Conservation (phyloP, 1,140 invertebrate genomes). For the Olivierus martensii region DNA sequence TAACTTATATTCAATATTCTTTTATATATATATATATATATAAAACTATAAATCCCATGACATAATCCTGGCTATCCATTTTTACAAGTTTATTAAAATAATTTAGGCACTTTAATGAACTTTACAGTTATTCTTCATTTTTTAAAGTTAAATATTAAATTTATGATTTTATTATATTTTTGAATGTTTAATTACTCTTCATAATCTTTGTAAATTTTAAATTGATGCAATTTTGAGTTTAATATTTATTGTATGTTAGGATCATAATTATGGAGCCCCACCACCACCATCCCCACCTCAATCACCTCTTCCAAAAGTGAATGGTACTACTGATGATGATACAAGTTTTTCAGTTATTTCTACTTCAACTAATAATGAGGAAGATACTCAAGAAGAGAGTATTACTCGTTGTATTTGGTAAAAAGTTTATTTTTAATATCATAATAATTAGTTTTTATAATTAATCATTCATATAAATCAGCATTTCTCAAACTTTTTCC, state of each 20-base stretch:
- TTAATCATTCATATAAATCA: no score
- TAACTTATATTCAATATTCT: no score
- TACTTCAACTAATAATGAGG: constrained; percentile 59
- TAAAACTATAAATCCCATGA: no score
- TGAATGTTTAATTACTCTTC: not conserved
- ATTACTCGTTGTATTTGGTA: constrained; percentile 80
- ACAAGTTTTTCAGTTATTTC: constrained; percentile 34
- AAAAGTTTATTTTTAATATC: constrained; percentile 9
- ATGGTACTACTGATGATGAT: constrained; percentile 21
- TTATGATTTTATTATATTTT: not conserved
- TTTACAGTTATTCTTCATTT: no score
- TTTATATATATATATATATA: no score
- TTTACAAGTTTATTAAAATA: no score
- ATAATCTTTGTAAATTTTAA: not conserved
- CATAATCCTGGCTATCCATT: no score
- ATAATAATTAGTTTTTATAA: not conserved
- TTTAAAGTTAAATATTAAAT: no score
- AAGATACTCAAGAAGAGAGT: constrained; percentile 61
- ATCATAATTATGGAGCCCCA: constrained; percentile 64
- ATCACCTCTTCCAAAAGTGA: constrained; percentile 30
- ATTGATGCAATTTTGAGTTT: not conserved
- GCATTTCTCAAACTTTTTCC: no score
- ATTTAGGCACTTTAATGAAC: no score
- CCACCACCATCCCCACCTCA: constrained; percentile 44
- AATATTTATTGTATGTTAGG: constrained; percentile 37